Base-by-base conservation (phyloP, 2,113 vertebrate genomes). In the Cathartes aura region DNA sequence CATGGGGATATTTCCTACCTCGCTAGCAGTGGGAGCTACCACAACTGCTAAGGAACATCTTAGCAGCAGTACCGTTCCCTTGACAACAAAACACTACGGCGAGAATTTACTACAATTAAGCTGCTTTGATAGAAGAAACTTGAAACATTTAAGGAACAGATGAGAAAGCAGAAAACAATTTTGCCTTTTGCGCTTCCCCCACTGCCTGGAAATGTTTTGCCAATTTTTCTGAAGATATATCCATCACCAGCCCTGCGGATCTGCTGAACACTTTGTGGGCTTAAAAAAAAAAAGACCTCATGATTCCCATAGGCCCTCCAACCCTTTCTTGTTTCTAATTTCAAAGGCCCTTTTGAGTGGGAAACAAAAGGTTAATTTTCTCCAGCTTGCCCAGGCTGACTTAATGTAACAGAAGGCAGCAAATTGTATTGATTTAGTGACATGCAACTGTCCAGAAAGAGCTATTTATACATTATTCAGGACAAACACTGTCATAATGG, bases 401-500 rank as follows among this genome's bases (percentile, higher is more conserved):
- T 99, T 98, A 98, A 99, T 99, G 98, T 99, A 99, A 98, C 98
- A 99, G 98, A 98, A 98, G 98, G 98, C 98, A 98, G 98, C 98
- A 98, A 99, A 99, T 98, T 98, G 98, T 98, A 99, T 99, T 99
- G 98, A 99, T 99, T 99, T 98, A 98, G 98, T 98, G 98, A 98
- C 98, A 99, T 98, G 98, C 98, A 98, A 99, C 98, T 98, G 98
- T 99, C 98, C 98, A 98, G 98, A 98, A 98, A 99, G 98, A 98
- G 98, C 98, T 98, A 98, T 98, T 98, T 98, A 98, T 98, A 99
- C 98, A 98, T 99, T 99, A 99, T 99, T 99, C 98, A 98, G 98
- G 98, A 98, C 98, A 98, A 99, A 98, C 98, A 98, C 98, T 99
- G 98, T 98, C 98, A 99, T 99, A 99, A 99, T 99, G 98, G 98